phyloP scores from a whole-genome alignment of 2,888 invertebrate genomes.

The Drosophila kanekoi region DNA sequence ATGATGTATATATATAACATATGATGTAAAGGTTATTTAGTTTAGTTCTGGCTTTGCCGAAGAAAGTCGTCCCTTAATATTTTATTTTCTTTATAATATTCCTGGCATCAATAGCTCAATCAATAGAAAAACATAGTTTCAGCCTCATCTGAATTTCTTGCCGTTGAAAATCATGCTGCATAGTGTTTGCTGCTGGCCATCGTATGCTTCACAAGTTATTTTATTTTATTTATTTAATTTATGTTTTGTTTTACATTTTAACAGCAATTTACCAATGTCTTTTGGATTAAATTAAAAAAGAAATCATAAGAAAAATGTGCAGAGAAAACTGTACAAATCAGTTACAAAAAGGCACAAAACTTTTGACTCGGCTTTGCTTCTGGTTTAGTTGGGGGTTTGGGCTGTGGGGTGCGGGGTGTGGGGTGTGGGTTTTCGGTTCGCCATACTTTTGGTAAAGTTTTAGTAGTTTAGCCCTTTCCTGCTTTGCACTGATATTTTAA shows the following conservation, averaged over 20 bases:
- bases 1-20: too few species aligned
- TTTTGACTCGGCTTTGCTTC: constrained; percentile 59
- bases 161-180: constrained; percentile 8
- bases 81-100: too few species aligned
- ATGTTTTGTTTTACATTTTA: constrained; percentile 55
- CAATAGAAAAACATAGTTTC: too few species aligned
- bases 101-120: too few species aligned
- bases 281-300: constrained; percentile 79
- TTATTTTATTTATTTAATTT: constrained; percentile 22
- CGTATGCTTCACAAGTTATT: constrained; percentile 7
- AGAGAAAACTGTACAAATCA: constrained; percentile 72
- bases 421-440: constrained; percentile 38
- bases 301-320: constrained; percentile 69
- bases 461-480: constrained; percentile 73
- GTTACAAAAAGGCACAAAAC: constrained; percentile 71
- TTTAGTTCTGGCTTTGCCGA: too few species aligned
- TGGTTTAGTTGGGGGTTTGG: constrained; percentile 27
- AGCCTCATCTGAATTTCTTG: too few species aligned
- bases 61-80: too few species aligned
- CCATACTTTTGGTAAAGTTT: constrained; percentile 72
- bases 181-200: constrained; percentile 21
- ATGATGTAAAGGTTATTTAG: too few species aligned
- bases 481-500: constrained; percentile 77
- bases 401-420: constrained; percentile 9
- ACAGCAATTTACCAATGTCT: constrained; percentile 79